Conservation (phyloP, 2,797 vertebrate species). For the Lophius americanus region DNA sequence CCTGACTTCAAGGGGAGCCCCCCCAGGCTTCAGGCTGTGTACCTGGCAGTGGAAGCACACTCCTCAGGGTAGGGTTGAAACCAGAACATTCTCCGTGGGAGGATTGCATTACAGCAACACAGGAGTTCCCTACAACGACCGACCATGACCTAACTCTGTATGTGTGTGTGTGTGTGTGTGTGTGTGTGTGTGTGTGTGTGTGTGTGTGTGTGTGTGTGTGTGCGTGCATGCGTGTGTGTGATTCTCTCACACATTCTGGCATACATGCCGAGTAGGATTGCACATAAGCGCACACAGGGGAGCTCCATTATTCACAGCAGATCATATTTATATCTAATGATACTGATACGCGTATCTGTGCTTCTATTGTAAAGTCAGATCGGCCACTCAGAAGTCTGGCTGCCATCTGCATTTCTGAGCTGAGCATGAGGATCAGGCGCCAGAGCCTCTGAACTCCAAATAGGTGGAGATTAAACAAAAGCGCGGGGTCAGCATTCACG, state of each 20-base stretch:
- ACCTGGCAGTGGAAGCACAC: constrained; percentile 74
- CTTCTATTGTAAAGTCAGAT: constrained; percentile 42
- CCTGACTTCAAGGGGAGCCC: constrained; percentile 69
- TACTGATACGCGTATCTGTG: no score
- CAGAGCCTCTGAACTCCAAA: constrained; percentile 30
- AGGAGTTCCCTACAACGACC: constrained; percentile 62
- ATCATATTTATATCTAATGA: constrained; percentile 49
- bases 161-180: constrained; percentile 32
- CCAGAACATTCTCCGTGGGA: constrained; percentile 73
- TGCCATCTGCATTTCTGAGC: constrained; percentile 63
- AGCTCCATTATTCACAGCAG: constrained; percentile 47
- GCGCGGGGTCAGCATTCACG: constrained; percentile 42
- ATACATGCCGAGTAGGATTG: constrained; percentile 27
- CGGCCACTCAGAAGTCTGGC: constrained; percentile 59
- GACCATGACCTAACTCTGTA: constrained; percentile 60
- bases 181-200: no score
- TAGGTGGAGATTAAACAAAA: constrained; percentile 48
- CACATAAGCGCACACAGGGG: constrained; percentile 34
- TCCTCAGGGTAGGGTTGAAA: constrained; percentile 71
- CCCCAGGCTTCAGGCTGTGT: constrained; percentile 60
- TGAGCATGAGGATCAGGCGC: constrained; percentile 32
- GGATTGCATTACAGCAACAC: constrained; percentile 74
- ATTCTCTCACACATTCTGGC: constrained; percentile 20
- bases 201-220: no score
- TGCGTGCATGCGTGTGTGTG: constrained; percentile 33